Conservation (phyloP, 2,113 vertebrate species). For the Cottus gobio region DNA sequence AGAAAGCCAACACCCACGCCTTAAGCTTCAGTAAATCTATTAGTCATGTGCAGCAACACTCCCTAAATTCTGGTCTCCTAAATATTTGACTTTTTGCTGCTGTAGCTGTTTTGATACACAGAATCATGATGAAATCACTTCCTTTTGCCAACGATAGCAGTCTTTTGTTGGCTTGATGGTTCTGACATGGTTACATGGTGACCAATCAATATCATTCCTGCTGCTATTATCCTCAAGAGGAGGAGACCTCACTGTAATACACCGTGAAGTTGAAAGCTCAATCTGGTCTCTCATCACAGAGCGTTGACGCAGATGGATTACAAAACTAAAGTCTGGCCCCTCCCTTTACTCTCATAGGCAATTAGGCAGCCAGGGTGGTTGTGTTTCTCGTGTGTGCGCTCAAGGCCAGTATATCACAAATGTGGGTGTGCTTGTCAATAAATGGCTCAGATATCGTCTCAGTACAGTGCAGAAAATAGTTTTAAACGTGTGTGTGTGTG, state of each 20-base stretch:
- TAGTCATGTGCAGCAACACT: slow-evolving; percentile 40
- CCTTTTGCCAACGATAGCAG: neutral
- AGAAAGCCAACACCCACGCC: slow-evolving; percentile 30
- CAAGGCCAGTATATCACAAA: neutral
- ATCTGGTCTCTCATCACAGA: neutral
- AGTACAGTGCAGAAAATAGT: neutral
- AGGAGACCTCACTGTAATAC: neutral
- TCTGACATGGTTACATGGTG: neutral
- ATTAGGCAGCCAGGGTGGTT: slow-evolving; percentile 17
- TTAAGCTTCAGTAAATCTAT: neutral
- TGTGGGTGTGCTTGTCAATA: slow-evolving; percentile 52
- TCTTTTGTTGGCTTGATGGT: neutral
- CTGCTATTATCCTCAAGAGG: neutral
- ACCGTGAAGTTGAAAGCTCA: neutral
- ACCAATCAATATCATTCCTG: neutral
- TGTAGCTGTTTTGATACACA: neutral
- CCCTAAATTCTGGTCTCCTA: slow-evolving; percentile 27
- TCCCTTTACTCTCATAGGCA: slow-evolving; percentile 21
- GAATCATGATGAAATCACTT: neutral
- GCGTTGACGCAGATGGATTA: slow-evolving; percentile 7
- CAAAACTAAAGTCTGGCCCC: neutral
- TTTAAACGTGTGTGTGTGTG: neutral
- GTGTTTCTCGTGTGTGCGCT: slow-evolving; percentile 9
- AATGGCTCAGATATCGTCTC: neutral
- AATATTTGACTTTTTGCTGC: neutral